Conservation (phyloP, 1,140 invertebrate genomes). For the Apis florea region DNA sequence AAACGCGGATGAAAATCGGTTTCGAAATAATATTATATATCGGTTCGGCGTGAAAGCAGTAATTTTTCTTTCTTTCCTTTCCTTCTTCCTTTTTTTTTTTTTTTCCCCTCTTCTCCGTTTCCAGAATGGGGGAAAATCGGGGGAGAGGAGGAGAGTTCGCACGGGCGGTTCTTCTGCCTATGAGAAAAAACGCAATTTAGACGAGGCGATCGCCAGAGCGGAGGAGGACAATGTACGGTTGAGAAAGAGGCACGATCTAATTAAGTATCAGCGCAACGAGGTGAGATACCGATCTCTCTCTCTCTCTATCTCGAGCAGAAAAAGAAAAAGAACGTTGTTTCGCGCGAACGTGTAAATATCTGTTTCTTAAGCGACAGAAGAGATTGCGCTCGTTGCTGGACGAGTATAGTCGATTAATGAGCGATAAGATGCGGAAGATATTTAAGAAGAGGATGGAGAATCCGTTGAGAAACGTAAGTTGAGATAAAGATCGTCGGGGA, state of each 20-base stretch:
- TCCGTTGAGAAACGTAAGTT: conserved; percentile 74
- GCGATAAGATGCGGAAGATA: conserved; percentile 75
- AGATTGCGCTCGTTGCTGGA: conserved; percentile 81
- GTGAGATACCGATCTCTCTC: conserved; percentile 61
- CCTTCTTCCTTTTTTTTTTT: too few species aligned
- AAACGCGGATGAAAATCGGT: too few species aligned
- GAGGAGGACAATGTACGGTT: conserved; percentile 89
- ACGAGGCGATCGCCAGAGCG: conserved; percentile 83
- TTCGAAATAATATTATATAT: too few species aligned
- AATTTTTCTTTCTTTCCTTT: too few species aligned
- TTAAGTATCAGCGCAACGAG: conserved; percentile 85
- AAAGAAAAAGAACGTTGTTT: conserved; percentile 6
- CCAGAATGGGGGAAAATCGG: conserved; percentile 76
- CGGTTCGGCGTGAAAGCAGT: not conserved
- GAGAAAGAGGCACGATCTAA: conserved; percentile 87
- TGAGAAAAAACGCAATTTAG: conserved; percentile 76
- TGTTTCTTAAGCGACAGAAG: conserved; percentile 76
- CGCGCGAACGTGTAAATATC: conserved; percentile 26
- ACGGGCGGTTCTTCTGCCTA: conserved; percentile 71
- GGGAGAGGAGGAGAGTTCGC: conserved; percentile 64
- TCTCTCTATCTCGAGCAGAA: too few species aligned
- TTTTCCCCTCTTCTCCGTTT: conserved; percentile 23
- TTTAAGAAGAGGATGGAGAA: conserved; percentile 74
- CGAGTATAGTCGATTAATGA: conserved; percentile 82
- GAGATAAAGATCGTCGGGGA: not conserved